Evolutionary conservation across 2,113 vertebrate species (phyloP), one percentile per base, ranked within the genome.

Genomic region (Coturnix japonica): DNA sequence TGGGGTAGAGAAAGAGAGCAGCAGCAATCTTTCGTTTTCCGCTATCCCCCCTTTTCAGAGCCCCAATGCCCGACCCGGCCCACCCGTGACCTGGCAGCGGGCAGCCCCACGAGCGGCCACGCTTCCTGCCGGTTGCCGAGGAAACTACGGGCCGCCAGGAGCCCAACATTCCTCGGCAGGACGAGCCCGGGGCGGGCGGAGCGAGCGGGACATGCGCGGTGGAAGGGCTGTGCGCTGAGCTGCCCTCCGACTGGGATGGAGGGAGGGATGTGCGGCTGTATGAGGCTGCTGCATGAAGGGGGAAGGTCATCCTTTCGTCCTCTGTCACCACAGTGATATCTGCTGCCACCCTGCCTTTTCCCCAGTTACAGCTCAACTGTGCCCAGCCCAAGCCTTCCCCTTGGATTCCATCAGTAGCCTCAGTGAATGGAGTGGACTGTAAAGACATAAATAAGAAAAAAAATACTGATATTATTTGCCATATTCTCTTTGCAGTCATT

Each of bases 91-190:
- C 69, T 9, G 37, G 19, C 26, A 12, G 13, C 2, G 56, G 31
- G 21, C 71, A 35, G 33, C 26, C 53, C 49, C 53, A 31, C 53
- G 28, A 15, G 23, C 28, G 7, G n/a, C 8, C 28, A 28, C 86
- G 79, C 75, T 87, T 54, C 79, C 89, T 31, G 53, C 25, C 46
- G 8, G 95, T 96, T 96, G 65, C 93, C 91, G 71, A 8, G 90
- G 95, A 33, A 87, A 86, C 95, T 94, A 97, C 96, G 85, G 63
- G 64, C 16, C 12, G 75, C 76, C 17, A 3, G 19, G 60, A 72
- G 91, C 25, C 46, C 96, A 85, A 94, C 43, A 1, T 49, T 46
- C 39, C 23, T 28, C 22, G 3, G 30, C 23, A 4, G 31, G 6
- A 11, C 54, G 47, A 8, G 41, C 46, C 15, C 17, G 31, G 25